Base-by-base conservation (phyloP, 2,888 invertebrate genomes). In the Fragum fragum region DNA sequence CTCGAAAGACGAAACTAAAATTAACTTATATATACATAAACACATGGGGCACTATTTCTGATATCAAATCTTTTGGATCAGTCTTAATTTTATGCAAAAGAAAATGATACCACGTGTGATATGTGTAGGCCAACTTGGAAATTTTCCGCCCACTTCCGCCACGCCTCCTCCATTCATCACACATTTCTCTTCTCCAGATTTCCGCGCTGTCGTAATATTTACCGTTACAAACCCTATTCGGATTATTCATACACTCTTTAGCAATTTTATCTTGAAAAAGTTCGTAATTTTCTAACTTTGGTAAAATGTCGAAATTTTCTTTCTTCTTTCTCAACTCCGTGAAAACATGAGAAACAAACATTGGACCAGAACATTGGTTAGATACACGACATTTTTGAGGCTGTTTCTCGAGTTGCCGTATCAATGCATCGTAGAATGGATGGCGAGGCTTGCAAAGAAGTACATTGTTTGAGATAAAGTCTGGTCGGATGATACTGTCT, bases 161-260 rank as follows among this genome's bases (percentile, higher is more conserved):
- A 1, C 59, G 59, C 16, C 59, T 59, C 9, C 21, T 28, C 59
- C 59, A 59, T 66, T 66, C 39, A 21, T 66, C 63, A 32, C 63
- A 66, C 21, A 66, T 66, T 36, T 66, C n/a, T 32, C 63, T n/a
- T 21, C 63, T n/a, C 39, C 63, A 39, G 9, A 32, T 66, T 11
- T 66, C 32, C 3, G 63, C 21, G 9, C 21, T 36, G 11, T 32
- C 36, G n/a, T 32, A 66, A 21, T 1, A n/a, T 2, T 28, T 16
- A 26, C 59, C 59, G 26, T 16, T 26, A 26, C 59, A 59, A 23
- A 21, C 23, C 5, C 28, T 59, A 11, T 59, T 16, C 28, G 28
- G 26, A 59, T 23, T 59, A 26, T 6, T 23, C 28, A 28, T 59
- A 26, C 26, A 23, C 23, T 28, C 59, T 16, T 59, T 59, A 28